Evolutionary conservation across 92 coral and sea anemone genomes (phyloP), one percentile per base, ranked within the genome.

Genomic region (Phenganax marumi): DNA sequence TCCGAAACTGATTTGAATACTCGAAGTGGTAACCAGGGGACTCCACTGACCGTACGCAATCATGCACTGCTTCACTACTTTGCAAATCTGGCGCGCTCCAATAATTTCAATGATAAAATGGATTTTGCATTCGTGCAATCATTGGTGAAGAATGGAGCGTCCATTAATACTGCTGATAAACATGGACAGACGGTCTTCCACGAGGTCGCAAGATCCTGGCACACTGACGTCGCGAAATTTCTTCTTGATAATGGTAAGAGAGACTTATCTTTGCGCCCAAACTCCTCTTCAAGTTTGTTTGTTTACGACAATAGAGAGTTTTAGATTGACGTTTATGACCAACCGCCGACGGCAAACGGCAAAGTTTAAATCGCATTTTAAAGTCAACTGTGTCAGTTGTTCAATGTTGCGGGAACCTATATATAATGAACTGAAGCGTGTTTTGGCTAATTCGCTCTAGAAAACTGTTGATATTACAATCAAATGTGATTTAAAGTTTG

Each of bases 141-240:
- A n/a, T 74, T 95, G 60, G 89, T 95, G 26, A 85, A 86, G 73
- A 89, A 86, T 48, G 98, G 98, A 17, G 98, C 98, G 22, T 87
- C 91, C 16, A 83, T 91, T 7, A 91, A 88, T 69, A 91, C 91
- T 7, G 88, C 92, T 10, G 98, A 95, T 84, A 88, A 97, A 70
- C 97, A 95, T 64, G 98, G 98, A 8, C 98, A 95, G 89, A 89
- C 96, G 0, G 75, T 92, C 7, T 80, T 95, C 68, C 98, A 95
- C 81, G 97, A 95, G 84, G 97, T 97, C 10, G 92, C 97, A 0
- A 56, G 98, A 51, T 97, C 93, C 68, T 95, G 98, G 98, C 97
- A 95, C 64, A 88, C 86, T 1, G 91, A 80, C 51, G 98, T 95
- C 25, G 96, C 92, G 26, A 91, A 84, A 89, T 87, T 92, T 56